Evolutionary conservation across 2,113 vertebrate species (phyloP), one percentile per base, ranked within the genome.

Genomic region (Herpailurus yagouaroundi): DNA sequence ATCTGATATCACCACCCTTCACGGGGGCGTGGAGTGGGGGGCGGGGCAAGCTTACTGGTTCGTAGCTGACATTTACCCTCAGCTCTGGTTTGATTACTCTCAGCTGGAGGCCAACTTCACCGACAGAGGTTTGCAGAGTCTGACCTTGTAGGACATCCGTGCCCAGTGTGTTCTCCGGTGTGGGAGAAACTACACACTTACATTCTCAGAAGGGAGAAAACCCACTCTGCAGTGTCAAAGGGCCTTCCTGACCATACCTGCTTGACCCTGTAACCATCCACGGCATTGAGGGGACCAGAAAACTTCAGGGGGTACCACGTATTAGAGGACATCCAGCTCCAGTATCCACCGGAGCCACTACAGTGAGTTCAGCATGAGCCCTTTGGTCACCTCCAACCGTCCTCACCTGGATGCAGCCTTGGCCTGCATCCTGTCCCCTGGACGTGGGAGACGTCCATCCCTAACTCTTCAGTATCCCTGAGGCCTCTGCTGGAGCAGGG

Each of bases 11-110:
- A 69, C 15, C 66, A 69, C 7, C 7, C 33, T 69, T 69, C 33
- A 9, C 0, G 33, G 66, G 12, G 13, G 14, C 1, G n/a, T 25
- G n/a, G 3, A n/a, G 4, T 5, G 71, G 36, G 36, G 36, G 45
- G 31, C 7, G 33, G 7, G 66, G 33, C 66, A 69, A 16, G 33
- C 16, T 69, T 69, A 69, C 66, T n/a, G 33, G 33, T 69, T 69
- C 33, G 2, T 23, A 15, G 14, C 33, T 69, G 66, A 16, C 7
- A 4, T 69, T 69, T 18, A 33, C 66, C 16, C 16, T 18, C 66
- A 69, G 6, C 15, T 69, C 66, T 69, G 15, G 31, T 69, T n/a
- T 69, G 66, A 45, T 68, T 33, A 68, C 66, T 68, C 66, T n/a
- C n/a, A 69, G 33, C 33, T 19, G 14, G 33, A n/a, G 66, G 66